These are phyloP conservation scores for Arvicola amphibius DNA, from an alignment of 2,797 vertebrate species.

Conservation along the genomic window DNA sequence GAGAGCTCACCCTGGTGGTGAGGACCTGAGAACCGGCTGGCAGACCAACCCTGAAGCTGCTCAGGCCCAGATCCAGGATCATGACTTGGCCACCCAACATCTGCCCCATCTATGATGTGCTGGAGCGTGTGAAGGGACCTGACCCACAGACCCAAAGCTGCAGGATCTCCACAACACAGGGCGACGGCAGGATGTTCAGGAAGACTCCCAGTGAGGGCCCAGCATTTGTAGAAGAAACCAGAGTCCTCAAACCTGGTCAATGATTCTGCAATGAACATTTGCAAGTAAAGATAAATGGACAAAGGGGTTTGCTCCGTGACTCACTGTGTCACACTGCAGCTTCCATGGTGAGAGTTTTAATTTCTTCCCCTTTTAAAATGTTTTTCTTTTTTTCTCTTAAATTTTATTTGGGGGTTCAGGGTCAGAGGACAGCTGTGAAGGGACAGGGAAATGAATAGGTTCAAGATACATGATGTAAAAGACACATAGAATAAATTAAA, in stretches of 20 bases:
- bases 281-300: background rate
- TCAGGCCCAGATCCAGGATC: background rate
- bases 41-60: background rate
- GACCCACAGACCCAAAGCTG: background rate
- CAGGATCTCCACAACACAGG: background rate
- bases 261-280: background rate
- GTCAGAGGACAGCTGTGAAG: background rate
- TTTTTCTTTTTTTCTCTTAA: background rate
- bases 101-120: background rate
- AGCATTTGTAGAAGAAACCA: background rate
- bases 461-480: background rate
- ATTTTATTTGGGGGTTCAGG: background rate
- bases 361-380: background rate
- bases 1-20: background rate
- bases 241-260: background rate
- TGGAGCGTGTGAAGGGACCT: background rate
- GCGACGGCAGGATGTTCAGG: background rate
- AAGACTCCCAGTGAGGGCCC: background rate
- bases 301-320: background rate
- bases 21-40: background rate
- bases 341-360: background rate
- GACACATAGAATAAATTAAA: background rate
- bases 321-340: background rate
- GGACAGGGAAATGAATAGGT: background rate
- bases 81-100: background rate